Evolutionary conservation across 2,888 invertebrate species (phyloP), one percentile per base, ranked within the genome.

Genomic region (Hybos culiciformis): DNA sequence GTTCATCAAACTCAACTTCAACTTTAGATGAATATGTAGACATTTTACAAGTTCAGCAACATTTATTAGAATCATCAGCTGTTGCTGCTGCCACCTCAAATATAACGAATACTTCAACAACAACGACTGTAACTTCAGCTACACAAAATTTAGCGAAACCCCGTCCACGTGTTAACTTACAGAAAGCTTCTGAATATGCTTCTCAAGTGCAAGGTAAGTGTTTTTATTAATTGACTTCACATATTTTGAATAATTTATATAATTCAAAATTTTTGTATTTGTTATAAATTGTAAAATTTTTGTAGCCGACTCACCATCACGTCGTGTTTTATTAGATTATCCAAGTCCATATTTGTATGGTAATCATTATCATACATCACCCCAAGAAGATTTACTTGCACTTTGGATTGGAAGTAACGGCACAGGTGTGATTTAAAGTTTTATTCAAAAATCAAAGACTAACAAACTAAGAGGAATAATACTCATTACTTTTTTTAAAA

Each of bases 1-100:
- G 44, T 6, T 34, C 50, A 5, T 18, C 39, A 23, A 42, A 39
- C 7, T 37, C 41, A 23, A 41, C 44, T 39, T 34, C 45, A 11
- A 62, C 66, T 53, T 57, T 70, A 37, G 80, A 80, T 68, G 85
- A 85, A 69, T 85, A 82, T 68, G 83, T 85, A 63, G 85, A 85
- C 68, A 84, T 84, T 56, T 74, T 84, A 45, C 84, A 84, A 63
- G 84, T 84, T 63, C 83, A 83, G 58, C 77, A 83, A 62, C 67
- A 83, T 55, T 70, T 83, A 54, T 70, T 83, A 62, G 76, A 75
- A 52, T 61, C 63, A 14, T 60, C 66, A 11, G 53, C 59, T 21
- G 55, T 56, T 37, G 44, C 59, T 34, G 54, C 57, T 19, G 50
- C 56, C 32, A 51, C 54, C 40, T 38, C 53, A 38, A 37, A 51